Evolutionary conservation across 2,888 invertebrate genomes (phyloP).

Genomic region (Metellina segmentata): DNA sequence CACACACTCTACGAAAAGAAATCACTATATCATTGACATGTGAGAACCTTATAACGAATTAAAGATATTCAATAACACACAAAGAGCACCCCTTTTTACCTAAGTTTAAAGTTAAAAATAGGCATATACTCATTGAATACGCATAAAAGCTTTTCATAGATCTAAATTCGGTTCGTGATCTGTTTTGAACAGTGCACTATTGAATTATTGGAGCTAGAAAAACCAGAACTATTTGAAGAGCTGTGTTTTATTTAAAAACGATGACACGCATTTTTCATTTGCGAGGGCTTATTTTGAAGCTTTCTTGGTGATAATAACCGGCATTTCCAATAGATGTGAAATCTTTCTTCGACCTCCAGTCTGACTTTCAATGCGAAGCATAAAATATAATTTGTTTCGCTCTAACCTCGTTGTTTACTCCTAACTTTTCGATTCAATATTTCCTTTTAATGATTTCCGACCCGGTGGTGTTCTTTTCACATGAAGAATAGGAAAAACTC

Average conservation of each 20-base stretch:
- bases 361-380: not conserved
- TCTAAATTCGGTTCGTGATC: too few relatives aligned
- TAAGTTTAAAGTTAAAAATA: too few relatives aligned
- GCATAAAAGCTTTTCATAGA: too few relatives aligned
- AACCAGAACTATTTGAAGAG: not conserved
- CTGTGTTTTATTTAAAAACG: not conserved
- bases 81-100: too few relatives aligned
- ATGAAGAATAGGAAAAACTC: not conserved
- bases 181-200: too few relatives aligned
- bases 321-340: not conserved
- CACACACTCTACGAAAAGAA: too few relatives aligned
- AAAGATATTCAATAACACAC: too few relatives aligned
- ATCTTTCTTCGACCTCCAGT: not conserved
- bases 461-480: too few relatives aligned
- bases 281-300: not conserved
- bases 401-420: not conserved
- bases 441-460: not conserved
- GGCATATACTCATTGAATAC: too few relatives aligned
- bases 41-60: too few relatives aligned
- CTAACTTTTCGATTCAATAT: conserved; percentile 8
- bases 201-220: not conserved
- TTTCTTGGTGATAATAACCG: not conserved
- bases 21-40: too few relatives aligned
- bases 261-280: not conserved
- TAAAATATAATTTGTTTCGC: not conserved